These are phyloP conservation scores for Nemurella pictetii DNA, from an alignment of 2,888 invertebrate species.

Conservation along the genomic window DNA sequence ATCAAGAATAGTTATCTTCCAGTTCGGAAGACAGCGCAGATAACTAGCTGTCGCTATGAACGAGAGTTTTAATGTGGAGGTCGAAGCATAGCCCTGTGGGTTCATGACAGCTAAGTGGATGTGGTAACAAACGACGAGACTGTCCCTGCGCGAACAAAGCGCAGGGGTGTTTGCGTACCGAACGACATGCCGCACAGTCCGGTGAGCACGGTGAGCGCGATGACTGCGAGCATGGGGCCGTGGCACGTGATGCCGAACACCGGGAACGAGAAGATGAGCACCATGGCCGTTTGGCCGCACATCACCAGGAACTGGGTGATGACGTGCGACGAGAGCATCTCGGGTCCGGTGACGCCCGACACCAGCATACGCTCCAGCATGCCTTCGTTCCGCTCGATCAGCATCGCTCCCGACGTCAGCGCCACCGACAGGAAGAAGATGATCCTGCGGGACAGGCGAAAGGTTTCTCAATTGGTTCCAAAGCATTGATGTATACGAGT, in stretches of 20 bases:
- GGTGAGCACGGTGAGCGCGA: slow-evolving; percentile 74
- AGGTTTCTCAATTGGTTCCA: too few species aligned
- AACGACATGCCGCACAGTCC: slow-evolving; percentile 94
- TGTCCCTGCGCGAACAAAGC: too few species aligned
- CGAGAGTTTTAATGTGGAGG: too few species aligned
- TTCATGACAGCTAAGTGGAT: too few species aligned
- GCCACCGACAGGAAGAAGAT: slow-evolving; percentile 94
- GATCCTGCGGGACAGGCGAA: slow-evolving; percentile 71
- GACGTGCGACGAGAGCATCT: slow-evolving; percentile 86
- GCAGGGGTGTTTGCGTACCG: slow-evolving; percentile 70
- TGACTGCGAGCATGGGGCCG: slow-evolving; percentile 75
- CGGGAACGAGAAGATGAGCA: slow-evolving; percentile 76
- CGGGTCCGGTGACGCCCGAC: slow-evolving; percentile 74
- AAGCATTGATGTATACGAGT: too few species aligned
- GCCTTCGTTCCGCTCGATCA: slow-evolving; percentile 87
- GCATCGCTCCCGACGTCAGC: slow-evolving; percentile 86
- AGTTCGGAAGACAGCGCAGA: too few species aligned
- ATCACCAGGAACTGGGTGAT: slow-evolving; percentile 86
- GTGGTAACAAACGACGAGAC: too few species aligned
- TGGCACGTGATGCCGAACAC: slow-evolving; percentile 76
- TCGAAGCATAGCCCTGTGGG: too few species aligned
- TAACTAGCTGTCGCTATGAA: too few species aligned
- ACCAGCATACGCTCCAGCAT: slow-evolving; percentile 87
- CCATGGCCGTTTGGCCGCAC: slow-evolving; percentile 78
- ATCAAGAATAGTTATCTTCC: too few species aligned